Evolutionary conservation across 2,888 invertebrate species (phyloP), one percentile per base, ranked within the genome.

Genomic region (Tetranychus piercei): DNA sequence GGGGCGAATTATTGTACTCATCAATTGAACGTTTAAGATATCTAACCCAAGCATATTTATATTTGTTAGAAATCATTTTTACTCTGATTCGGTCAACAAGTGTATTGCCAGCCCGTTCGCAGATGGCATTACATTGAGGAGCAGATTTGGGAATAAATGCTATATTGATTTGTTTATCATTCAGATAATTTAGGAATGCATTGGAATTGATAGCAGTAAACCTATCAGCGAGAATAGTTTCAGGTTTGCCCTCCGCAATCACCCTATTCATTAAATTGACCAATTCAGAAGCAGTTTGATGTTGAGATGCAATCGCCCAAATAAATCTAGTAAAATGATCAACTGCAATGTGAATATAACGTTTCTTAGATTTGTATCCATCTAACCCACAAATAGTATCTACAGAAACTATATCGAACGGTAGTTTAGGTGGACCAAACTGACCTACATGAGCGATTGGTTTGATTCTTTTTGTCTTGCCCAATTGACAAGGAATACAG

Each of bases 311-410:
- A 5, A 72, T 2, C 44, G 44, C 64, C 74, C 74, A 74, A n/a
- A 74, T 1, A 64, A 44, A 74, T 43, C 74, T 45, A 6, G 74
- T 72, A 18, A 74, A 74, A 20, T 71, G 43, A 22, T 74, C 74
- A 23, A 74, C 71, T 1, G 74, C 74, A 18, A 74, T 1, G 43
- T 74, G 74, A 23, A 74, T 74, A n/a, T 74, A 74, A 23, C 67
- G 74, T 23, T 74, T 74, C 34, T n/a, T 70, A 7, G 74, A 74
- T 18, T 69, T 69, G 34, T 74, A 74, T 4, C 71, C 45, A 74
- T 20, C 20, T n/a, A 75, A 74, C 6, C 74, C 74, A 6, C 74
- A 71, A 6, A 74, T 43, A 18, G 74, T 45, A 45, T 45, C 45
- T 8, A 45, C 45, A 45, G 45, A 6, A 45, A 45, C 9, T 45